Percentiles rank a stretch among this genome's conserved stretches.
phyloP scores from a whole-genome alignment of 1,140 invertebrate genomes.

The Drosophila arawakana region DNA sequence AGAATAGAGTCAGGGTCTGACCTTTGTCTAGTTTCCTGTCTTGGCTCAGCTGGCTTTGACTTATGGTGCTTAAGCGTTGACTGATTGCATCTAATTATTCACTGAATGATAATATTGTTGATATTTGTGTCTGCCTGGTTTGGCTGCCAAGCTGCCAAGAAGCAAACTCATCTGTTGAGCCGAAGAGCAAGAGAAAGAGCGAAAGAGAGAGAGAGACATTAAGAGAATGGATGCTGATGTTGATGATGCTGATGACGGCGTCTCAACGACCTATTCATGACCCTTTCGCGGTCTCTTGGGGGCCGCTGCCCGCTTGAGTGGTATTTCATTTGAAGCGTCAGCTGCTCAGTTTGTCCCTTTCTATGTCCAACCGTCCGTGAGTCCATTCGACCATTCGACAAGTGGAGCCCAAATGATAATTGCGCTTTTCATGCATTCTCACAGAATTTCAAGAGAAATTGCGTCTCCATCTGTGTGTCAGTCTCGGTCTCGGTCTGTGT shows the following conservation, averaged over 20 bases:
- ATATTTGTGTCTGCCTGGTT: slow-evolving; percentile 58
- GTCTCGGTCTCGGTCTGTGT: slow-evolving; percentile 23
- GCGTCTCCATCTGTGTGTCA: slow-evolving; percentile 44
- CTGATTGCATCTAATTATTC: slow-evolving; percentile 83
- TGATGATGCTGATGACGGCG: slow-evolving; percentile 67
- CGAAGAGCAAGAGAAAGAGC: slow-evolving; percentile 3
- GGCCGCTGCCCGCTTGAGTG: slow-evolving; percentile 49
- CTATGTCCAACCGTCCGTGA: no score
- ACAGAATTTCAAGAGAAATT: slow-evolving; percentile 72
- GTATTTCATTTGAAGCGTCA: slow-evolving; percentile 58
- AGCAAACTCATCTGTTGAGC: slow-evolving; percentile 17
- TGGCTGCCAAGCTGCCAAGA: slow-evolving; percentile 10
- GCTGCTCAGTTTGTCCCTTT: slow-evolving; percentile 5
- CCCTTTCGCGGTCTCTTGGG: slow-evolving; percentile 69
- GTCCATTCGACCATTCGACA: slow-evolving; percentile 40
- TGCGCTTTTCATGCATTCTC: slow-evolving; percentile 75
- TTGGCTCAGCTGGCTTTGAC: slow-evolving; percentile 65
- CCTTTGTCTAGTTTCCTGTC: slow-evolving; percentile 69
- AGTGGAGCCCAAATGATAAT: slow-evolving; percentile 65
- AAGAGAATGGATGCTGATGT: slow-evolving; percentile 26
- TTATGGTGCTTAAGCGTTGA: slow-evolving; percentile 80
- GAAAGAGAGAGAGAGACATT: slow-evolving; percentile 13
- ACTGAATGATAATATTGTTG: slow-evolving; percentile 82
- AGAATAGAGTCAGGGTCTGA: slow-evolving; percentile 37
- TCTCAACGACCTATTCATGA: slow-evolving; percentile 78